Conservation (phyloP, 2,888 invertebrate species). For the Drosophila ezoana region DNA sequence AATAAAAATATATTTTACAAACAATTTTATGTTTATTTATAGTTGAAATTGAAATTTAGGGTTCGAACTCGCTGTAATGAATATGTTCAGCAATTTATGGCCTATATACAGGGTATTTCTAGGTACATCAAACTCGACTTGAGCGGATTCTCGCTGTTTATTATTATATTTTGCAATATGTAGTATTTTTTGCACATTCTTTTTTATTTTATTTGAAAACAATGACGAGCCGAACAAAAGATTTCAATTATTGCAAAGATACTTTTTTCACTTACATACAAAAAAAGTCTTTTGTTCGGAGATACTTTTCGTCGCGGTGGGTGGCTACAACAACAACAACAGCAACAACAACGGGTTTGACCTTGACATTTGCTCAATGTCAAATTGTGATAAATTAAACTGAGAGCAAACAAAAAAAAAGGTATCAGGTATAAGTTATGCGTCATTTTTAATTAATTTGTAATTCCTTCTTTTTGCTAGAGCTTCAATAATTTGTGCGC, state of each 20-base stretch:
- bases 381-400: conserved; percentile 60
- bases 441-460: background rate
- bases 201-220: conserved; percentile 3
- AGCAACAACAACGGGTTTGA: conserved; percentile 29
- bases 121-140: background rate
- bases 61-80: too few relatives aligned
- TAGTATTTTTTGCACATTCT: background rate
- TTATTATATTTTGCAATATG: conserved; percentile 9
- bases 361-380: conserved; percentile 74
- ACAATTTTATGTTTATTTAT: too few relatives aligned
- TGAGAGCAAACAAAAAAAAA: conserved; percentile 4
- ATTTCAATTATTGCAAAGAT: conserved; percentile 53
- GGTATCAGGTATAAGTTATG: background rate
- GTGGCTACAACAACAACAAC: conserved; percentile 41
- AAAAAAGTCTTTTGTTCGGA: conserved; percentile 43
- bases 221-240: conserved; percentile 41
- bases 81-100: too few relatives aligned
- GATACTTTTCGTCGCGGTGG: conserved; percentile 41
- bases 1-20: too few relatives aligned
- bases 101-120: conserved; percentile 4
- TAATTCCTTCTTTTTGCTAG: background rate
- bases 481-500: conserved; percentile 33
- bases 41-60: too few relatives aligned
- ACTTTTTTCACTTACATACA: conserved; percentile 20
- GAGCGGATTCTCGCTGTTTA: background rate